A percentile compares a stretch with the other conserved stretches of the same genome.
These are phyloP conservation scores for Cydia pomonella DNA, from an alignment of 1,140 invertebrate species.

Conservation along the genomic window DNA sequence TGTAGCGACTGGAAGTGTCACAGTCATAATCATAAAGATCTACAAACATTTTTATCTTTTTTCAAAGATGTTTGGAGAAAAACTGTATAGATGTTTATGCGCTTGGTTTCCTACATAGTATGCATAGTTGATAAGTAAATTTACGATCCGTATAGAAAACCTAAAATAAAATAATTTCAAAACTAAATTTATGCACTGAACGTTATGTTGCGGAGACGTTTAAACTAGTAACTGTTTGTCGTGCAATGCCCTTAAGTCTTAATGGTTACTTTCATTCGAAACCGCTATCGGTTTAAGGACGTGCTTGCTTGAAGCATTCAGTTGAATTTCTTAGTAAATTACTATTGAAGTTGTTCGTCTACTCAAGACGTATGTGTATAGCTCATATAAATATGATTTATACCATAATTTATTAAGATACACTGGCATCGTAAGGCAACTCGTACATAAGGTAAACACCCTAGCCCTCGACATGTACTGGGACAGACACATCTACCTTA, in stretches of 20 bases:
- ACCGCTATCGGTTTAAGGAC: neutral
- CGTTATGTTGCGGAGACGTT: neutral
- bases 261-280: conserved; percentile 2
- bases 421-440: no score
- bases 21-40: neutral
- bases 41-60: neutral
- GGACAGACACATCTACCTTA: no score
- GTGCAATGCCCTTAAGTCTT: neutral
- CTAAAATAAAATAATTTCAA: no score
- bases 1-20: conserved; percentile 1
- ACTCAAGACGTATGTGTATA: no score
- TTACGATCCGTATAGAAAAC: neutral
- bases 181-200: no score
- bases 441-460: no score
- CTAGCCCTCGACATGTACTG: no score
- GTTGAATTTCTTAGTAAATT: neutral
- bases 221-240: neutral
- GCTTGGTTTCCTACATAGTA: neutral
- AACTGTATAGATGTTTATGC: neutral
- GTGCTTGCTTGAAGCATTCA: neutral
- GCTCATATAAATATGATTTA: no score
- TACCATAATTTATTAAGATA: no score
- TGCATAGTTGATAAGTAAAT: neutral
- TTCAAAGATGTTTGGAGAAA: neutral
- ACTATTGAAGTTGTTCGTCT: no score